phyloP scores from a whole-genome alignment of 2,113 vertebrate species.

The Diadophis punctatus region DNA sequence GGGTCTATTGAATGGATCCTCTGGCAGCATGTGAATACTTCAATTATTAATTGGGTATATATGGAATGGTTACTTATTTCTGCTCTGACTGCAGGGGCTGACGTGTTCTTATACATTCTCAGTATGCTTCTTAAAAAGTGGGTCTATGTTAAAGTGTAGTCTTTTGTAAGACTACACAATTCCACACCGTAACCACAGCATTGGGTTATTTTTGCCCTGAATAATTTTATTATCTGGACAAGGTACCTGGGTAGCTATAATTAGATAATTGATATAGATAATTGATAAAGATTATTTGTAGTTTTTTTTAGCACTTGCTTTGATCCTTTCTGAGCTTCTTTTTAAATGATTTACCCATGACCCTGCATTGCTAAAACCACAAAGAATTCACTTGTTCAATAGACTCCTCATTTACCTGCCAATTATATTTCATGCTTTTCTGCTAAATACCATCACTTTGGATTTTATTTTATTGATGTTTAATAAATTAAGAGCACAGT shows the following conservation, averaged over 20 bases:
- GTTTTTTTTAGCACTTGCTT: not conserved
- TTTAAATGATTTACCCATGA: not conserved
- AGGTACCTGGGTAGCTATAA: not conserved
- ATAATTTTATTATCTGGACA: not conserved
- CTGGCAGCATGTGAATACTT: not conserved
- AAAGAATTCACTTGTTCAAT: not conserved
- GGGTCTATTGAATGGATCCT: not conserved
- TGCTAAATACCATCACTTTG: not conserved
- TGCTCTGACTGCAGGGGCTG: not conserved
- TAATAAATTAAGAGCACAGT: not conserved
- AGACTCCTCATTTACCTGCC: not conserved
- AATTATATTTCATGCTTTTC: not conserved
- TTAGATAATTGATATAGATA: not conserved
- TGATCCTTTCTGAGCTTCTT: not conserved
- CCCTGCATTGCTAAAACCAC: not conserved
- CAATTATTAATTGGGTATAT: not conserved
- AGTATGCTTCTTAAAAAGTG: not conserved
- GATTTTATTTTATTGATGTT: not conserved
- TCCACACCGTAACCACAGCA: not conserved
- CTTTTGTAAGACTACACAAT: not conserved
- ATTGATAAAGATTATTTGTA: not conserved
- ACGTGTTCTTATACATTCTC: not conserved
- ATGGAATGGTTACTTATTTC: not conserved
- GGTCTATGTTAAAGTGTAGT: not conserved
- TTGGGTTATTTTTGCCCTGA: not conserved